phyloP scores from a whole-genome alignment of 2,797 vertebrate species.

The Synaphobranchus kaupii region DNA sequence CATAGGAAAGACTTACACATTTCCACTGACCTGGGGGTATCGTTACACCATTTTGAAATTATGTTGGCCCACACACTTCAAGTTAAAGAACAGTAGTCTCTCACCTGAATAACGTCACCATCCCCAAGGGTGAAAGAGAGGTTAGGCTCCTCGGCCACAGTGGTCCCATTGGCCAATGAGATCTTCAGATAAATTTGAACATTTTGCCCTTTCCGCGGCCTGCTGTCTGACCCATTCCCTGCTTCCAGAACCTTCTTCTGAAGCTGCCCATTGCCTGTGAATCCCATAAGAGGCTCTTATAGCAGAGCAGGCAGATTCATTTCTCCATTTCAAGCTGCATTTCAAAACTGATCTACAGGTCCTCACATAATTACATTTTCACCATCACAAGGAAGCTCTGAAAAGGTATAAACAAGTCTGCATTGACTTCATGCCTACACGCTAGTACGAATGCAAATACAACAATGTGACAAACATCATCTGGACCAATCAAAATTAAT shows the following conservation, averaged over 20 bases:
- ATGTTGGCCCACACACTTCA: background rate
- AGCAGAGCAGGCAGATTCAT: background rate
- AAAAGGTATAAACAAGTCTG: background rate
- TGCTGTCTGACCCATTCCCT: constrained; percentile 74
- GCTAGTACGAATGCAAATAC: background rate
- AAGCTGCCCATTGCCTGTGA: constrained; percentile 79
- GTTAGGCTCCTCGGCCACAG: constrained; percentile 74
- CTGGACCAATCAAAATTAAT: background rate
- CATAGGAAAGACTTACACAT: background rate
- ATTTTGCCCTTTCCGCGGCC: constrained; percentile 85
- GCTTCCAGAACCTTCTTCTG: constrained; percentile 86
- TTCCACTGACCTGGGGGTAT: background rate
- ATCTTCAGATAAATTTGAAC: constrained; percentile 83
- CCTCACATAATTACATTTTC: background rate
- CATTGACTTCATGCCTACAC: background rate
- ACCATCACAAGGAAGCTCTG: background rate
- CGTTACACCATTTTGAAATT: background rate
- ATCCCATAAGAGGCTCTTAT: background rate
- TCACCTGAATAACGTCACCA: constrained; percentile 91
- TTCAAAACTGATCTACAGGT: background rate
- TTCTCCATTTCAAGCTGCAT: background rate
- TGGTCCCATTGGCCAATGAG: constrained; percentile 69
- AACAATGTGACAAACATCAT: background rate
- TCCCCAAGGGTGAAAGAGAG: constrained; percentile 88
- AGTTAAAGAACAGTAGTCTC: background rate